Evolutionary conservation across 2,797 vertebrate species (phyloP), one percentile per base, ranked within the genome.

Genomic region (Dromococcyx pavoninus): DNA sequence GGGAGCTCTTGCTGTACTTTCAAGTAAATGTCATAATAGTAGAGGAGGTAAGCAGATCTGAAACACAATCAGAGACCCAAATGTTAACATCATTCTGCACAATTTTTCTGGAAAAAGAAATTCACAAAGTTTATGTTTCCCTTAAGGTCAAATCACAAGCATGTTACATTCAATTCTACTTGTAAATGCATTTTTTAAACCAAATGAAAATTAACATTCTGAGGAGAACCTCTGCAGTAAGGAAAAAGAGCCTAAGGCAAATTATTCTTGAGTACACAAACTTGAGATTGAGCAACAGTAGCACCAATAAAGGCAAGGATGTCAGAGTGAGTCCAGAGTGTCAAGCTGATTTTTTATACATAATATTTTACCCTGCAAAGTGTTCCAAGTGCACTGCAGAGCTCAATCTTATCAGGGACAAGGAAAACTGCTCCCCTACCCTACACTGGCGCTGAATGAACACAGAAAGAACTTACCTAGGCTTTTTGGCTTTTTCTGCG

Each of bases 11-110:
- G 98, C 89, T 99, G 99, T 85, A 99, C 98, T 91, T 98, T 98
- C 98, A 99, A 98, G 93, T 99, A 99, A 91, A 99, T 99, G 66
- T 99, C 99, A 7, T 99, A 99, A 97, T 99, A 99, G 97, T 99
- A 99, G 7, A 99, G 98, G 67, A 99, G 98, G 91, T 99, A 99
- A 75, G 99, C 99, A 61, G 99, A 99, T 95, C 99, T 99, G 96
- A 88, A 96, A 96, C 11, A 22, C 50, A 97, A 91, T 27, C 13
- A 86, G 28, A 85, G 21, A 72, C 13, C 15, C 25, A 69, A 84
- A 32, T 13, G 4, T 67, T 92, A 86, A 57, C 11, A 7, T 15
- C 33, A 21, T 17, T 77, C n/a, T 30, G 58, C 5, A 30, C 8
- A 23, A 77, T 44, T 53, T 6, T 24, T 79, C 17, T 24, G 17